Evolutionary conservation across 2,888 invertebrate species (phyloP).

Genomic region (Stenotaenia linearis): DNA sequence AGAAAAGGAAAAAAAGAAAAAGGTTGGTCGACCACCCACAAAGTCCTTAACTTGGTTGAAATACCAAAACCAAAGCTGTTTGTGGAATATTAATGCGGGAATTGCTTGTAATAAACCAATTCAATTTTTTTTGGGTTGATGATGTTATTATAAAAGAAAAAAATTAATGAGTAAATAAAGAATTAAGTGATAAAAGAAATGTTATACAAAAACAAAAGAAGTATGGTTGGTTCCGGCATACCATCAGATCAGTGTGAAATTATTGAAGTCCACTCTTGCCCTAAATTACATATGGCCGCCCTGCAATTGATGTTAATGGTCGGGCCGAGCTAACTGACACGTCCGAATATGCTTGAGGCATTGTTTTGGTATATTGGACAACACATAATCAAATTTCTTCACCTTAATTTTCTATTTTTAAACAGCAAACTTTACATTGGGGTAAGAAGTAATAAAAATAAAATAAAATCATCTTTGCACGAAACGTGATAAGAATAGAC

Average conservation of each 20-base stretch:
- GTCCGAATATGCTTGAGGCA: neutral
- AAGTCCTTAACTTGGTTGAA: neutral
- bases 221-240: neutral
- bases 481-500: neutral
- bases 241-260: neutral
- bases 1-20: neutral
- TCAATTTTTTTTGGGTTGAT: too few species aligned
- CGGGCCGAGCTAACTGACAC: neutral
- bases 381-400: too few species aligned
- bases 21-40: neutral
- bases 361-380: too few species aligned
- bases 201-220: neutral
- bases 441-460: too few species aligned
- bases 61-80: neutral
- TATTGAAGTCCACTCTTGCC: neutral
- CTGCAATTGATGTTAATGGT: neutral
- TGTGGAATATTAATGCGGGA: neutral
- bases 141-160: too few species aligned
- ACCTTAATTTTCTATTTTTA: too few species aligned
- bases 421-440: too few species aligned
- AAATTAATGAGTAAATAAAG: neutral
- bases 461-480: too few species aligned
- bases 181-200: neutral
- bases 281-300: neutral
- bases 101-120: too few species aligned